A percentile compares a stretch with the other conserved stretches of the same genome.
Conservation (phyloP, 1,140 invertebrate species). For the Musca domestica region DNA sequence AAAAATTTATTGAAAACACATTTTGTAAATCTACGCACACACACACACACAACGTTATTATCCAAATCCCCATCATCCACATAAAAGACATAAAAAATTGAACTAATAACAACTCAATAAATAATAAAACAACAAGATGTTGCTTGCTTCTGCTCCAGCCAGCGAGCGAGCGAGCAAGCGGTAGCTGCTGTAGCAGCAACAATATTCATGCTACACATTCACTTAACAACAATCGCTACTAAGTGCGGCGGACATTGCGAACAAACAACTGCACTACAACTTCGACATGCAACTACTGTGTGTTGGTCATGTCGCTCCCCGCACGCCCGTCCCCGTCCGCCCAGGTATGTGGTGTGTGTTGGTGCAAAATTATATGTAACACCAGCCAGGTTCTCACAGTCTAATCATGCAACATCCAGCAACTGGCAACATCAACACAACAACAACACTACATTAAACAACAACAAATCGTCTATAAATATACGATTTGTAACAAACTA, state of each 20-base stretch:
- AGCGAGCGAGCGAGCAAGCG: neutral
- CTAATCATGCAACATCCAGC: too few species aligned
- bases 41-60: too few species aligned
- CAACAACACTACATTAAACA: neutral
- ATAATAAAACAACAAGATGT: conserved; percentile 24
- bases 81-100: neutral
- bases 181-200: neutral
- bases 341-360: neutral
- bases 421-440: neutral
- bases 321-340: neutral
- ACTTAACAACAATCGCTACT: conserved; percentile 6
- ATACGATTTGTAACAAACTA: conserved; percentile 21
- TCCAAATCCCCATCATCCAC: too few species aligned
- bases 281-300: neutral
- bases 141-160: neutral
- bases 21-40: too few species aligned
- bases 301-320: neutral
- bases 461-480: conserved; percentile 3
- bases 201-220: conserved; percentile 15
- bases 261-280: neutral
- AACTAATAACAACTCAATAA: conserved; percentile 26
- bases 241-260: neutral
- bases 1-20: too few species aligned
- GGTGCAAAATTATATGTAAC: conserved; percentile 15
- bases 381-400: conserved; percentile 10